phyloP scores from a whole-genome alignment of 1,140 invertebrate species.

The Tetramorium parvispinum region DNA sequence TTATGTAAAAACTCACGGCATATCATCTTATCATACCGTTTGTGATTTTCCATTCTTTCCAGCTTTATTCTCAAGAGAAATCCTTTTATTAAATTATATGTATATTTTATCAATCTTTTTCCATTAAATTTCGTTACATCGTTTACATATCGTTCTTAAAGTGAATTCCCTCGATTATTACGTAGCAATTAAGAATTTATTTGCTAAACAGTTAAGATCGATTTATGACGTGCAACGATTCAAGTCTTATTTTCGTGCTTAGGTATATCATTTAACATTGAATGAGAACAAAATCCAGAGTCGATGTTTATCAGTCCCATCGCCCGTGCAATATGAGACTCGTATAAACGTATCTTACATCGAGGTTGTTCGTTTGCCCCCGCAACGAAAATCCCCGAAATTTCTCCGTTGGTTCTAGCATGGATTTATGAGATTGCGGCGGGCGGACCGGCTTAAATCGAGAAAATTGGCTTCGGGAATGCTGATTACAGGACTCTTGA shows the following conservation, averaged over 20 bases:
- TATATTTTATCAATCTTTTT: background rate
- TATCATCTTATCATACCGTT: background rate
- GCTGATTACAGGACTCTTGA: constrained; percentile 51
- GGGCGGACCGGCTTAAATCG: constrained; percentile 34
- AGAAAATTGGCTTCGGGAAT: constrained; percentile 56
- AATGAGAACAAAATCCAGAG: constrained; percentile 6
- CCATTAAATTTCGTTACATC: background rate
- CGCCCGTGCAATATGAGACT: constrained; percentile 11
- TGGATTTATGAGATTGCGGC: constrained; percentile 54
- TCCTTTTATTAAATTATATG: background rate
- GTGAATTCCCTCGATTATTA: background rate
- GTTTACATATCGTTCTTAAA: background rate
- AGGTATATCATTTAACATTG: background rate
- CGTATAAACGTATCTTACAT: constrained; percentile 43
- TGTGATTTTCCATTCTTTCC: too few relatives aligned
- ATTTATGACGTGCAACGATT: background rate
- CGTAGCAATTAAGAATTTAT: background rate
- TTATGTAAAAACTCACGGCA: background rate
- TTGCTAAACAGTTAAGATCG: background rate
- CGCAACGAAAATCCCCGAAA: constrained; percentile 48
- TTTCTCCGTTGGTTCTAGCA: background rate
- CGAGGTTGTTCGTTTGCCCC: constrained; percentile 19
- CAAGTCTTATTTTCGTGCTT: background rate
- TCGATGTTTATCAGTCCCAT: constrained; percentile 29
- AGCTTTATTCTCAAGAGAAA: background rate